Conservation (phyloP, 1,140 invertebrate species). For the Papilio xuthus region DNA sequence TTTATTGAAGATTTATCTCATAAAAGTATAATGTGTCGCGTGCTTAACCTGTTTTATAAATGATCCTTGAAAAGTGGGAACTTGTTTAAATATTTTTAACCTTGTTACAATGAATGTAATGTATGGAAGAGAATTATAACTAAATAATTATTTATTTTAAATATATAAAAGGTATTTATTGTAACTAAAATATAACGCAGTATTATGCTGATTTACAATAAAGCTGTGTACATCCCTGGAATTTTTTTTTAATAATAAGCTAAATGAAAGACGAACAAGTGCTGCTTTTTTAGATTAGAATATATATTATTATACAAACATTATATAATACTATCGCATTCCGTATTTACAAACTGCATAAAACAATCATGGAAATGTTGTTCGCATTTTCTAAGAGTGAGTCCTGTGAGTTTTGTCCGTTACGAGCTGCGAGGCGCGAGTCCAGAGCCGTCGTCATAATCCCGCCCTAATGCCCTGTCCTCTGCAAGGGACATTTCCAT, state of each 20-base stretch:
- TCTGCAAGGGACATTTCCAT: constrained; percentile 81
- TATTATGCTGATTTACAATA: neutral
- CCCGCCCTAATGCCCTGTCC: constrained; percentile 81
- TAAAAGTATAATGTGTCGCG: constrained; percentile 59
- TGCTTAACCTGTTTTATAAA: constrained; percentile 56
- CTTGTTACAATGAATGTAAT: constrained; percentile 39
- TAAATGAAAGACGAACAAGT: neutral
- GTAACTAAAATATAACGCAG: neutral
- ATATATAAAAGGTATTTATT: neutral
- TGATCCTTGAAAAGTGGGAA: constrained; percentile 1
- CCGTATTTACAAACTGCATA: neutral
- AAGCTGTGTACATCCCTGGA: too few species aligned
- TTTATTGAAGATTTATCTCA: constrained; percentile 71
- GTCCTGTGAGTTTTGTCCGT: constrained; percentile 1
- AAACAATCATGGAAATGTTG: constrained; percentile 42
- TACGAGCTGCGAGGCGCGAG: constrained; percentile 53
- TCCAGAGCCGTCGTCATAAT: constrained; percentile 75
- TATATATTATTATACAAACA: too few species aligned
- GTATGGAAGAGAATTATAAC: neutral
- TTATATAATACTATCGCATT: too few species aligned
- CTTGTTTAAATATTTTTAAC: neutral
- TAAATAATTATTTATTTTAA: neutral
- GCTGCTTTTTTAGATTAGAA: neutral
- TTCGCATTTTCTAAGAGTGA: constrained; percentile 44
- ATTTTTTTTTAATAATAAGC: neutral